Evolutionary conservation across 2,113 vertebrate species (phyloP).

Genomic region (Rhipidura dahli): DNA sequence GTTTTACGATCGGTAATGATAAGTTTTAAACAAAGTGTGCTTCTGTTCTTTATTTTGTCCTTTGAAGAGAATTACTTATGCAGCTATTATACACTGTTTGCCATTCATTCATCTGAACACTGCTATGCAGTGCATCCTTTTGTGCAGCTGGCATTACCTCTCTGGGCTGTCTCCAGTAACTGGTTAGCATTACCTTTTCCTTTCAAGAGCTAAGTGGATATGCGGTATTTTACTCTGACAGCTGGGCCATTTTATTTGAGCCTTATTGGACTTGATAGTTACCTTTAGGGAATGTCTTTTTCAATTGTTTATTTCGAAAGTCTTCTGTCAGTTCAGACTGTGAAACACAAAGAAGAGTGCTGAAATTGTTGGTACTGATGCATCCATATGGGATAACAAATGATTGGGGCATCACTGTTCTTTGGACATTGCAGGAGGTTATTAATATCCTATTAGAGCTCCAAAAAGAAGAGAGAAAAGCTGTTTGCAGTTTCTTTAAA

Average conservation of each 20-base stretch:
- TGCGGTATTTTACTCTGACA: slow-evolving; percentile 74
- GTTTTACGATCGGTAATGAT: background rate
- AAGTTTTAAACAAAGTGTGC: slow-evolving; percentile 8
- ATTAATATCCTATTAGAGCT: background rate
- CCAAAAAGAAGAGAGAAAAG: background rate
- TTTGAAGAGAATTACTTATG: slow-evolving; percentile 34
- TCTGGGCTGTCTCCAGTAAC: slow-evolving; percentile 67
- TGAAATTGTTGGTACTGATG: slow-evolving; percentile 48
- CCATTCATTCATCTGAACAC: slow-evolving; percentile 26
- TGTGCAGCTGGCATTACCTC: slow-evolving; percentile 71
- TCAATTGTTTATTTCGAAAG: slow-evolving; percentile 74
- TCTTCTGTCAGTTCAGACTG: slow-evolving; percentile 65
- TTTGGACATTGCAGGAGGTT: background rate
- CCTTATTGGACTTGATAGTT: slow-evolving; percentile 78
- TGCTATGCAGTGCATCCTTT: slow-evolving; percentile 28
- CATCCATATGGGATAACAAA: background rate
- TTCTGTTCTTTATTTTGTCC: slow-evolving; percentile 17
- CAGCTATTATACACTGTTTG: slow-evolving; percentile 29
- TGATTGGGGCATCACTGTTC: background rate
- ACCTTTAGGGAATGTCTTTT: slow-evolving; percentile 77
- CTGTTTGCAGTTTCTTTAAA: background rate
- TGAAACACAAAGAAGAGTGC: slow-evolving; percentile 61
- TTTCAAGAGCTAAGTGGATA: slow-evolving; percentile 72
- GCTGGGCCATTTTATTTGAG: slow-evolving; percentile 73
- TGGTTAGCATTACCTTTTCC: slow-evolving; percentile 71